A percentile compares a stretch with the other conserved stretches of the same genome.
Conservation (phyloP, 2,888 invertebrate species). For the Julus scanicus region DNA sequence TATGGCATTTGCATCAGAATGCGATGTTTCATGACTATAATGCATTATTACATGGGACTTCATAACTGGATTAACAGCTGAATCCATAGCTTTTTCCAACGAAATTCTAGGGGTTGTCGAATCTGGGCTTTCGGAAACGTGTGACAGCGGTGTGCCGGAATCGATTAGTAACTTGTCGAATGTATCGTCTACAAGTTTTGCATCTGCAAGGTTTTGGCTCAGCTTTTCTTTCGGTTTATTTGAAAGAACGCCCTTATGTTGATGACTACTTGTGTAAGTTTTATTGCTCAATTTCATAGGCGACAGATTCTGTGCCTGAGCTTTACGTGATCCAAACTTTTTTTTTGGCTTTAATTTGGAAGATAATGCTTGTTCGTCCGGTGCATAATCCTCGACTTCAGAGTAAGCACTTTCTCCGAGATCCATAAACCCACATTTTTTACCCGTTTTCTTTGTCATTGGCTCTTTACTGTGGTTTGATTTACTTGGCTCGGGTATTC, state of each 20-base stretch:
- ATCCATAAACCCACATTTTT: neutral
- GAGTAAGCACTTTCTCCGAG: neutral
- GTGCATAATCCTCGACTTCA: neutral
- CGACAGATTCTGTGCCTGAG: neutral
- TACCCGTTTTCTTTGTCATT: neutral
- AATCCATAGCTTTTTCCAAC: neutral
- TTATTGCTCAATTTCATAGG: neutral
- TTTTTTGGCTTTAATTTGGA: neutral
- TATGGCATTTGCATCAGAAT: neutral
- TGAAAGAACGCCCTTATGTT: neutral
- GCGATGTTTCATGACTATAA: neutral
- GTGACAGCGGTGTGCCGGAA: neutral
- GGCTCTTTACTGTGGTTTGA: neutral
- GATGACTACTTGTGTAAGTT: neutral
- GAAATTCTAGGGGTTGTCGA: neutral
- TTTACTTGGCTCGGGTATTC: neutral
- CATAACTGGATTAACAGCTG: neutral
- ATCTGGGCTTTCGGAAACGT: neutral
- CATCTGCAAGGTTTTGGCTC: neutral
- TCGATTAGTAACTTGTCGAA: neutral
- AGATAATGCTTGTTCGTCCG: neutral
- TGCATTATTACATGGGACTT: neutral
- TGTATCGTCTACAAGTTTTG: neutral
- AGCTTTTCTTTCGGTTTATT: neutral
- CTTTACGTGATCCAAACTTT: neutral